These are phyloP conservation scores for Caenorhabditis plicata DNA, from an alignment of 2,888 invertebrate genomes.

Conservation along the genomic window DNA sequence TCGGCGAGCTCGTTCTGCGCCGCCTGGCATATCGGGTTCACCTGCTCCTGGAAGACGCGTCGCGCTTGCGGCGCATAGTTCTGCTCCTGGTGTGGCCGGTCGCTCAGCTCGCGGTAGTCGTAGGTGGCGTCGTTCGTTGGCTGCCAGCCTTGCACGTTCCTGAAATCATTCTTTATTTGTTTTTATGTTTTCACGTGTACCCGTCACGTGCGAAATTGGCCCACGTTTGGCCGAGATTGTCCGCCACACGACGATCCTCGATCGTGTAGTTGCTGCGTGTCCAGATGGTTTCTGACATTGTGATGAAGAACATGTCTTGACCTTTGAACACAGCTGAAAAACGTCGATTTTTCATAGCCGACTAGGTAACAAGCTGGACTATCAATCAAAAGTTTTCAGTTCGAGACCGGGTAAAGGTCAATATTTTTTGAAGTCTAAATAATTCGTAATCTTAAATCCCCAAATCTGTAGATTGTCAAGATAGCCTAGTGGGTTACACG, in stretches of 20 bases:
- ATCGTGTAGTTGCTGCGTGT: constrained; percentile 28
- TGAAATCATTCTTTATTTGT: too few relatives aligned
- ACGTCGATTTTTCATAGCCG: neutral
- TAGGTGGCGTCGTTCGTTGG: constrained; percentile 36
- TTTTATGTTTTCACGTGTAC: too few relatives aligned
- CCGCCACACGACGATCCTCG: constrained; percentile 41
- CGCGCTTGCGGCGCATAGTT: constrained; percentile 43
- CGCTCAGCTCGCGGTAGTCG: constrained; percentile 44
- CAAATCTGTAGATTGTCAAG: too few relatives aligned
- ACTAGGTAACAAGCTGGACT: too few relatives aligned
- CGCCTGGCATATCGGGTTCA: constrained; percentile 37
- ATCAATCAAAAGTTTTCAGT: too few relatives aligned
- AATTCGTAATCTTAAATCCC: too few relatives aligned
- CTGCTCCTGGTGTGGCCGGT: constrained; percentile 26
- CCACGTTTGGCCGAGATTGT: constrained; percentile 49
- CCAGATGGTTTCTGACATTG: constrained; percentile 52
- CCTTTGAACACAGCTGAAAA: constrained; percentile 49
- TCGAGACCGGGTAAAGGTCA: too few relatives aligned
- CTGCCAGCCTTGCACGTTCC: constrained; percentile 47
- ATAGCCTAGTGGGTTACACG: too few relatives aligned
- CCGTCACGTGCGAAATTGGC: too few relatives aligned
- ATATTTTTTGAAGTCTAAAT: neutral
- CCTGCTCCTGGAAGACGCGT: constrained; percentile 47
- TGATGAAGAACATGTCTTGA: constrained; percentile 48
- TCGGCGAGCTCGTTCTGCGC: constrained; percentile 22